Conservation (phyloP, 2,888 invertebrate species). For the Drosophila meridionalis region DNA sequence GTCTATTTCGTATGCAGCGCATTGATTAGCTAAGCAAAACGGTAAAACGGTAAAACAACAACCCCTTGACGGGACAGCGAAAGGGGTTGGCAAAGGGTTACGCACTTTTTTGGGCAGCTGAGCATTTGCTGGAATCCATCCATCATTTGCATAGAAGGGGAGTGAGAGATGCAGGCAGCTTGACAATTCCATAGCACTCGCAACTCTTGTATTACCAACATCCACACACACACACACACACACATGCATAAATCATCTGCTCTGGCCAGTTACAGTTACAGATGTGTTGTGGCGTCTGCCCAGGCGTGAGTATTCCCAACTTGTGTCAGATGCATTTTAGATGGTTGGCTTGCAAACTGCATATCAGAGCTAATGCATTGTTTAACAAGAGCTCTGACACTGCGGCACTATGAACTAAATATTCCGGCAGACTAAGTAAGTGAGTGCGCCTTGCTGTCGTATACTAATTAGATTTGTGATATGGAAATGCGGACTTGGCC, state of each 20-base stretch:
- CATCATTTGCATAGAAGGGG: slow-evolving; percentile 69
- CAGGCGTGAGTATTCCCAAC: slow-evolving; percentile 9
- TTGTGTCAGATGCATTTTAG: slow-evolving; percentile 25
- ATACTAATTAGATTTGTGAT: neutral
- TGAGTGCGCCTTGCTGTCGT: neutral
- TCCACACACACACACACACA: slow-evolving; percentile 25
- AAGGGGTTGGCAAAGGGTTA: slow-evolving; percentile 48
- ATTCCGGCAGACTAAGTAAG: neutral
- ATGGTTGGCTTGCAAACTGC: neutral
- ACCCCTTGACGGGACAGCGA: slow-evolving; percentile 41
- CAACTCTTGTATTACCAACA: slow-evolving; percentile 18
- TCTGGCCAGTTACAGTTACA: slow-evolving; percentile 43
- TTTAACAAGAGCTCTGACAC: slow-evolving; percentile 2
- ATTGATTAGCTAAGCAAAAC: slow-evolving; percentile 60
- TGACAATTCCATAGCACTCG: slow-evolving; percentile 37
- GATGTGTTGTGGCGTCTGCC: neutral
- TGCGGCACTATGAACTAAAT: neutral
- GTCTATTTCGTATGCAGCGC: slow-evolving; percentile 7
- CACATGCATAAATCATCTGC: slow-evolving; percentile 53
- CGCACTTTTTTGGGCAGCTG: slow-evolving; percentile 36
- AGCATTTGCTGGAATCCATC: slow-evolving; percentile 46
- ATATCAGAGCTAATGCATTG: slow-evolving; percentile 5
- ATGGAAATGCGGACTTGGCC: neutral
- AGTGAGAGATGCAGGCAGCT: slow-evolving; percentile 8
- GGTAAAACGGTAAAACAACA: slow-evolving; percentile 36